Conservation (phyloP, 1,140 invertebrate species). For the Fopius arisanus region DNA sequence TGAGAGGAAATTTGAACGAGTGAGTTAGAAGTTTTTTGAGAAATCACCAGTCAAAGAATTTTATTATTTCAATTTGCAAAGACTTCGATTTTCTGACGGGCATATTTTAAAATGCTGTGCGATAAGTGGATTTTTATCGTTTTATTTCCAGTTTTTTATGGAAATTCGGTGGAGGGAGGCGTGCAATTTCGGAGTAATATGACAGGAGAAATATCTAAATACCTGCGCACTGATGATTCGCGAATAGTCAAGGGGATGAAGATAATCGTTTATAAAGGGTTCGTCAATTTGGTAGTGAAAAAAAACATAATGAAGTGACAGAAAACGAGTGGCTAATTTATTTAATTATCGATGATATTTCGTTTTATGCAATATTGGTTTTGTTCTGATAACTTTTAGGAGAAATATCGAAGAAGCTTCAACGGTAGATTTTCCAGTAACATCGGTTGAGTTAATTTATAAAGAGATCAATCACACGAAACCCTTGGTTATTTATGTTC, state of each 20-base stretch:
- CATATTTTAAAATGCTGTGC: no score
- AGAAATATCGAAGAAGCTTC: background rate
- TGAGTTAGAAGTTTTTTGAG: no score
- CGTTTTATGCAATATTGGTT: background rate
- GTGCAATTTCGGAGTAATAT: background rate
- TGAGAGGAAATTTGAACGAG: background rate
- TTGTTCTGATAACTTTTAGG: no score
- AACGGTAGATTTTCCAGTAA: slow-evolving; percentile 21
- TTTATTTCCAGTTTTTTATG: no score
- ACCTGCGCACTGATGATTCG: background rate
- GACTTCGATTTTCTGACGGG: no score
- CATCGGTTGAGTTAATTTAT: slow-evolving; percentile 12
- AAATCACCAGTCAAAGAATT: no score
- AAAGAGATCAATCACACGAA: slow-evolving; percentile 23
- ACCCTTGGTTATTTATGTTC: slow-evolving; percentile 31
- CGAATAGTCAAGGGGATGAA: background rate
- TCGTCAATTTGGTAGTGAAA: background rate
- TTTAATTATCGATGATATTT: background rate
- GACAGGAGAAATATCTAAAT: background rate
- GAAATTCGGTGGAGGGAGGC: background rate
- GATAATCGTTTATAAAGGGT: slow-evolving; percentile 3
- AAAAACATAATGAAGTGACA: no score
- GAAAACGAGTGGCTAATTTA: no score
- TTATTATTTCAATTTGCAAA: no score
- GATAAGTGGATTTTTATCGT: no score